A percentile compares a stretch with the other conserved stretches of the same genome.
These are phyloP conservation scores for Parnassius smintheus DNA, from an alignment of 2,888 invertebrate genomes.

Conservation along the genomic window DNA sequence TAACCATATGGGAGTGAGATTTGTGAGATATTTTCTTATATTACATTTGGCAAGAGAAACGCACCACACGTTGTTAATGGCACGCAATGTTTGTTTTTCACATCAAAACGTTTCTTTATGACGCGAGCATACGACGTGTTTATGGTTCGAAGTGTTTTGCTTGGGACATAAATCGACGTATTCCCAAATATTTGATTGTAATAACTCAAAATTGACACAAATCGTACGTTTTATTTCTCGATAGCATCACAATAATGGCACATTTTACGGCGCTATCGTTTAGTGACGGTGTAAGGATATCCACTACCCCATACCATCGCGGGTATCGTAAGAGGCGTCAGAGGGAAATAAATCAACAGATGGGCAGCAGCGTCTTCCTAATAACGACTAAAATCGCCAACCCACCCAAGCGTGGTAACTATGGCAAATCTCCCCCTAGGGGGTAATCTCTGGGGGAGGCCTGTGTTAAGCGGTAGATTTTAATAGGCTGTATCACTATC, in stretches of 20 bases:
- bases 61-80: conserved; percentile 51
- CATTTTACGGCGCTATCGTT: neutral
- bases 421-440: too few relatives aligned
- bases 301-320: too few relatives aligned
- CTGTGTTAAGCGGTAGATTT: too few relatives aligned
- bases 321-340: too few relatives aligned
- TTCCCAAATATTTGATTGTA: conserved; percentile 25
- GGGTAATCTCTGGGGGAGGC: too few relatives aligned
- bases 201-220: conserved; percentile 17
- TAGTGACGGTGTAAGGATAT: too few relatives aligned
- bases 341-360: too few relatives aligned
- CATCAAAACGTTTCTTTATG: conserved; percentile 28
- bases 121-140: conserved; percentile 34
- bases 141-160: conserved; percentile 28
- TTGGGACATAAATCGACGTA: conserved; percentile 21
- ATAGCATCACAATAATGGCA: neutral
- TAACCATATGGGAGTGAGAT: conserved; percentile 48
- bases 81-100: conserved; percentile 35
- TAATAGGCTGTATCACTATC: too few relatives aligned
- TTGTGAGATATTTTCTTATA: conserved; percentile 52
- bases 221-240: conserved; percentile 7
- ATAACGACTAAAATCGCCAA: too few relatives aligned
- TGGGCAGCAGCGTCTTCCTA: too few relatives aligned
- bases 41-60: conserved; percentile 59
- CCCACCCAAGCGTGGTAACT: too few relatives aligned